Percentiles rank a stretch among this genome's conserved stretches.
Evolutionary conservation across 2,888 invertebrate species (phyloP).

Genomic region (Caenorhabditis auriculariae): DNA sequence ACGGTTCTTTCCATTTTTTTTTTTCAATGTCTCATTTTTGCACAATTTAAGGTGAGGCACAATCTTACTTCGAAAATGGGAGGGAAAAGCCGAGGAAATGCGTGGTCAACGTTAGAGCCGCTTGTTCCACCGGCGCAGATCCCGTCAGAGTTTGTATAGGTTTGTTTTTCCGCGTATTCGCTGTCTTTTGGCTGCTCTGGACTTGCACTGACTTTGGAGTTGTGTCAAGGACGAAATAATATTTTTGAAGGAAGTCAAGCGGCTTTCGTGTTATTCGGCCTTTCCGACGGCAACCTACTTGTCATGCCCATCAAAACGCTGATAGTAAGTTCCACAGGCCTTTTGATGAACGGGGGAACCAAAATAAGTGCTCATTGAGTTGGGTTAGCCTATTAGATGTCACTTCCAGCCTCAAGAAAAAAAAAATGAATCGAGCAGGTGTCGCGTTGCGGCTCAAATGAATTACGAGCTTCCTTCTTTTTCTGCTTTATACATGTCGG

Average conservation of each 20-base stretch:
- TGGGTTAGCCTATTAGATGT: no score
- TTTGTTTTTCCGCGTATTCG: no score
- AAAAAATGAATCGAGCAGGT: no score
- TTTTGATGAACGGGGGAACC: no score
- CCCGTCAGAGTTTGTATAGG: slow-evolving; percentile 29
- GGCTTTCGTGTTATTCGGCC: slow-evolving; percentile 44
- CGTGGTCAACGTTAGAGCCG: slow-evolving; percentile 21
- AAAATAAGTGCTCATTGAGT: no score
- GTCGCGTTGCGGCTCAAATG: no score
- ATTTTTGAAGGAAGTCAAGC: slow-evolving; percentile 32
- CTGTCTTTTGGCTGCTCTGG: no score
- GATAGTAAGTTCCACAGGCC: slow-evolving; percentile 24
- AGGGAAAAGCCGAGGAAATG: slow-evolving; percentile 29
- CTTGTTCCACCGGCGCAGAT: slow-evolving; percentile 6
- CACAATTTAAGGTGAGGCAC: slow-evolving; percentile 27
- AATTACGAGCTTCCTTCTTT: neutral
- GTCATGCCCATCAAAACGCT: slow-evolving; percentile 43
- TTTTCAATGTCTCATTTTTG: neutral
- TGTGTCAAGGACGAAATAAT: no score
- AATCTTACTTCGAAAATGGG: slow-evolving; percentile 34
- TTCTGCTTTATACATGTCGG: neutral
- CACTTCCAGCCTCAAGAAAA: no score
- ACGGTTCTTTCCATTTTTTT: slow-evolving; percentile 26
- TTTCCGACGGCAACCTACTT: slow-evolving; percentile 45
- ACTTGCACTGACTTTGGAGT: no score